Base-by-base conservation (phyloP, 92 coral and sea anemone genomes). In the Palythoa caribaeorum region DNA sequence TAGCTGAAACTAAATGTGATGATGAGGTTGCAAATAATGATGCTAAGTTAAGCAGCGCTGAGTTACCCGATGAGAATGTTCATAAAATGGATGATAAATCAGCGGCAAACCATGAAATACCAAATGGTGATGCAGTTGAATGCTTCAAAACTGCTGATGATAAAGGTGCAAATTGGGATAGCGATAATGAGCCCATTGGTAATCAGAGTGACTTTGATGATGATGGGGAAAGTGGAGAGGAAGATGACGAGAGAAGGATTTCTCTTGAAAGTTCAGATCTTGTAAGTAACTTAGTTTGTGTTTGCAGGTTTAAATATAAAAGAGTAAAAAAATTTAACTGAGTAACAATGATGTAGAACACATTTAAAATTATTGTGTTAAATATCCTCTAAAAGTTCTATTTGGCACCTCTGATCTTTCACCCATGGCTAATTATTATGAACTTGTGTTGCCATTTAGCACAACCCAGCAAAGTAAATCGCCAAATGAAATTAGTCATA, bases 181-280 rank as follows among this genome's bases (percentile, higher is more conserved):
- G 86, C 66, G 86, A 81, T 44, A 48, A 68, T 28, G 86, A 81
- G 20, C 86, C 86, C 2, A 0, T 81, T 40, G 86, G 86, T 28
- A n/a, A 81, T 47, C 65, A 17, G 20, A 68, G 59, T 65, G 86
- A 81, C 39, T 81, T 81, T 81, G 65, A 65, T 9, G 59, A 48
- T 28, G 62, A 81, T 66, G 86, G n/a, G 6, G 40, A 59, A 39
- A 44, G 70, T 1, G 65, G 20, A 4, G 86, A 81, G 19, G 60
- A 36, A 11, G 38, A 68, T 4, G 57, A 40, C 38, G 86, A 66
- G 13, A 19, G 76, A 81, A 81, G 86, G 44, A 36, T 21, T 20
- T 80, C 74, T 19, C 73, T 39, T 63, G 85, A 80, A 20, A 80
- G 62, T 80, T n/a, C 63, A 6, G 86, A 81, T 51, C 86, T 65